phyloP scores from a whole-genome alignment of 2,113 vertebrate genomes.

The Paralichthys olivaceus region DNA sequence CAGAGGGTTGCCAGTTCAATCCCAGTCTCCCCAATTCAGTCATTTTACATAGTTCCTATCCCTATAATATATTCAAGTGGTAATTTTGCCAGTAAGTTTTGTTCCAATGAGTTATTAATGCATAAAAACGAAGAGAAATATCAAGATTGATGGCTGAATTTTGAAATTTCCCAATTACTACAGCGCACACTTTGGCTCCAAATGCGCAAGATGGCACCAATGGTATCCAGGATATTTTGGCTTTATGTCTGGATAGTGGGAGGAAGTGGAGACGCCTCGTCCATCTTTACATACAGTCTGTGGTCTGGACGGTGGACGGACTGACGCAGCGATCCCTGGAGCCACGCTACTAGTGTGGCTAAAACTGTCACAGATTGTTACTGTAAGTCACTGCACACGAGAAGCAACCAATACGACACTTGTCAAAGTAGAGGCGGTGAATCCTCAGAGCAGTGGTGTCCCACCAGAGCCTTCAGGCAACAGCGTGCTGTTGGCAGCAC shows the following conservation, averaged over 20 bases:
- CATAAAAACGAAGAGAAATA: no score
- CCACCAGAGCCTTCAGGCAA: constrained; percentile 58
- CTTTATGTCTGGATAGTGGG: neutral
- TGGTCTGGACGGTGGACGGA: neutral
- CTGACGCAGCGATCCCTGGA: neutral
- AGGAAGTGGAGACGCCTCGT: neutral
- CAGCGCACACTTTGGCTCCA: neutral
- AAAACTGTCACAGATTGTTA: constrained; percentile 37
- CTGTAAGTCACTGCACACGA: neutral
- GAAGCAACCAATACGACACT: constrained; percentile 23
- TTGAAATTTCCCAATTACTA: neutral
- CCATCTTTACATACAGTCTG: neutral
- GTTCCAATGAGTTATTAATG: no score
- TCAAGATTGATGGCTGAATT: no score
- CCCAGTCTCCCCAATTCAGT: no score
- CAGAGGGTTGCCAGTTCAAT: no score
- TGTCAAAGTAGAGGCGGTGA: constrained; percentile 26
- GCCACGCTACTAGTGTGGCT: neutral
- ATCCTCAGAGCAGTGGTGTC: constrained; percentile 49
- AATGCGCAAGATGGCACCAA: neutral
- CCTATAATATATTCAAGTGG: no score
- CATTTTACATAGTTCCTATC: no score
- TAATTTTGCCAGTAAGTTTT: no score
- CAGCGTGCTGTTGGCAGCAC: constrained; percentile 66
- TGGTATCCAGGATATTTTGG: neutral